Base-by-base conservation (phyloP, 1,140 invertebrate species). In the Orchesella cincta region DNA sequence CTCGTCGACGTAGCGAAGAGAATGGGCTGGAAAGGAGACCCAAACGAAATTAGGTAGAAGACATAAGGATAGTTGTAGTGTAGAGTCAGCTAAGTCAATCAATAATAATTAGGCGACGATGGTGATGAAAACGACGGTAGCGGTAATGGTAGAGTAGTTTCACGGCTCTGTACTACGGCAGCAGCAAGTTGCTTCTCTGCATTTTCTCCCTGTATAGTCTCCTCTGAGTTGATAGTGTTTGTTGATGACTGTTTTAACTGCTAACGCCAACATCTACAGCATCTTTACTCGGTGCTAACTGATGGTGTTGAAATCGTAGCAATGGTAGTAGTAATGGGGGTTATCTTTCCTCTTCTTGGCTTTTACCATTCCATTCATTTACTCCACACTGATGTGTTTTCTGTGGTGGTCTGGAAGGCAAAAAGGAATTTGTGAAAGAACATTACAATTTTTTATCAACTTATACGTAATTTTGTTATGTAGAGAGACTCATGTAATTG, bases 41-140 rank as follows among this genome's bases (percentile, higher is more conserved):
- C 3, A 23, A 57, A 57, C 26, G 62, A 29, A 31, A 31, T 67
- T 67, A 67, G 33, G 62, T 67, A 57, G 62, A 67, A 8, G 62
- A 29, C 8, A 29, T 31, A 67, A 67, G 29, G 29, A 67, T 67
- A 67, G 62, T 67, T 67, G 62, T 67, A 31, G 31, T 12, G 39
- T 67, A 67, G 31, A 18, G 62, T 67, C 62, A 67, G 33, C 62
- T 67, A 12, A 33, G 28, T 23, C 62, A 67, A 67, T 67, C 62
- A 67, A 67, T 67, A 67, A 67, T 67, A 67, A 67, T 67, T 67
- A 67, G 31, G 62, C 26, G 62, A 33, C 33, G 62, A 67, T 33
- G 26, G 62, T 67, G 62, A 67, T 67, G 62, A 67, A 67, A 67
- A 33, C 28, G n/a, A 67, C 3, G 26, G 62, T 67, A n/a, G 62